phyloP scores from a whole-genome alignment of 92 coral and sea anemone genomes.

The Paramuricea clavata region DNA sequence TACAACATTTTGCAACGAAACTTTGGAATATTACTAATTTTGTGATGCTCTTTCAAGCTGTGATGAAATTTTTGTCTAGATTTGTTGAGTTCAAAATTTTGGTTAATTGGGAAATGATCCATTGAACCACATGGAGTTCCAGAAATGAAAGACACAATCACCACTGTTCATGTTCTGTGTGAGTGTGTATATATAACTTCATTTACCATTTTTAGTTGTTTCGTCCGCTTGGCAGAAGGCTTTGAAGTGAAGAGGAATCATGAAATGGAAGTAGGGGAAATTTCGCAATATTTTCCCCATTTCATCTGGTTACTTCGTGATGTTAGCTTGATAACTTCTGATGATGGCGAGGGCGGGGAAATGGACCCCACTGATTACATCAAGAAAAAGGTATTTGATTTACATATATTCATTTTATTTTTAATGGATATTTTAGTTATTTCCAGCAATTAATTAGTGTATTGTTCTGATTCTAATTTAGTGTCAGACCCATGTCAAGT shows the following conservation, averaged over 20 bases:
- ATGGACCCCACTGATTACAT: slow-evolving; percentile 51
- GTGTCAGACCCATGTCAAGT: no score
- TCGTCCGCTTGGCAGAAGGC: slow-evolving; percentile 46
- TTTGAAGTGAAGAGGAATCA: slow-evolving; percentile 31
- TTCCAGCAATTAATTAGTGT: not conserved
- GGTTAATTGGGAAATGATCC: no score
- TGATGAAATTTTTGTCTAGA: no score
- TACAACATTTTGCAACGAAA: no score
- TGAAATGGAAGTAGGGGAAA: slow-evolving; percentile 32
- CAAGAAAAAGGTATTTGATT: slow-evolving; percentile 22
- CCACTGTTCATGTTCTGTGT: no score
- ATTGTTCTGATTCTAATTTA: no score
- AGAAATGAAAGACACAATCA: no score
- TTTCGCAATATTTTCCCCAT: slow-evolving; percentile 63
- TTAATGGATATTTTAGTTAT: not conserved
- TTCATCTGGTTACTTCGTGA: slow-evolving; percentile 77
- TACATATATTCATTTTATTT: not conserved
- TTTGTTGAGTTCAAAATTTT: no score
- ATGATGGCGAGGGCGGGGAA: slow-evolving; percentile 34
- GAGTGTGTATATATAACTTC: not conserved
- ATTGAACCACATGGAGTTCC: no score
- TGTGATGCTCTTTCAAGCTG: no score
- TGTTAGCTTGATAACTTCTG: slow-evolving; percentile 52
- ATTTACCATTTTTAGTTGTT: slow-evolving; percentile 33
- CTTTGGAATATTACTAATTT: no score